Base-by-base conservation (phyloP, 2,797 vertebrate species). In the Phoebastria nigripes region DNA sequence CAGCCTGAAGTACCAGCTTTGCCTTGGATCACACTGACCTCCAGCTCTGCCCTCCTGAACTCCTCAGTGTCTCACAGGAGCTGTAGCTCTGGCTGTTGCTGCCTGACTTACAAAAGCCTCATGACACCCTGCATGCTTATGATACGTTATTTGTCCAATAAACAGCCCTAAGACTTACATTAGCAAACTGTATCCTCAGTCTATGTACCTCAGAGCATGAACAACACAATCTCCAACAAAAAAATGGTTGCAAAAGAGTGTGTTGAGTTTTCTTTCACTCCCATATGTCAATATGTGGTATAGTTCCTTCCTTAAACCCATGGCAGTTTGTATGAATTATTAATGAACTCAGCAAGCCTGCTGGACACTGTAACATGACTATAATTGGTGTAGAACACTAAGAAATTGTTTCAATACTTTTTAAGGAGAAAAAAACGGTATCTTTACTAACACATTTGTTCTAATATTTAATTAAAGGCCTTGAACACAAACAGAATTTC, bases 391-490 rank as follows among this genome's bases (percentile, higher is more conserved):
- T n/a, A 89, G 63, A 90, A 86, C 71, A 90, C 59, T 58, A 79
- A 90, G 59, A 91, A 95, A 77, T 66, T 78, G 56, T 87, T 92
- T 91, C 51, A 83, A 18, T 69, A 46, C 11, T 65, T 91, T 88
- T 72, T 44, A 86, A 81, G 51, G 51, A 67, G 54, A 52, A 89
- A 90, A 87, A 86, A 88, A 35, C 1, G 0, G 19, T 92, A 49
- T 74, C 76, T 93, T 95, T 78, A 77, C 58, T 81, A 92, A 74
- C 0, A 0, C 39, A 51, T 69, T 94, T 90, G 47, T 90, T 63
- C 65, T 54, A 91, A 87, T 87, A 95, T 89, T 96, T 96, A 91
- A 95, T 95, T 95, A 91, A 92, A 89, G 47, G 33, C 86, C 94
- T 95, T 55, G 62, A 94, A 91, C 37, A 66, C 39, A 87, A 93